Conservation (phyloP, 1,140 invertebrate species). For the Drosophila tristis region DNA sequence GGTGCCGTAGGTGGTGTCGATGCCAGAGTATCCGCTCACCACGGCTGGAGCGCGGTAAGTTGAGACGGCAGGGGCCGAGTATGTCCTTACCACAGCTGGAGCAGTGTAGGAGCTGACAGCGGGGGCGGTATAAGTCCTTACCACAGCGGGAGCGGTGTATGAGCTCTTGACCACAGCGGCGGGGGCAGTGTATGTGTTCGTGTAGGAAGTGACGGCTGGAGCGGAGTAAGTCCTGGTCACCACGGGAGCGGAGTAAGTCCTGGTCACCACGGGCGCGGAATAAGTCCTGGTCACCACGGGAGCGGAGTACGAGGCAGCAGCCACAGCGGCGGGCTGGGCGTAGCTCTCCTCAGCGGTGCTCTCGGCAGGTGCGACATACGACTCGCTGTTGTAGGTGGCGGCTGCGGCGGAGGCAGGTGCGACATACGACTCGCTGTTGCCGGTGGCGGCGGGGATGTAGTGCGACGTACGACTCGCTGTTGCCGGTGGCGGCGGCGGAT, state of each 20-base stretch:
- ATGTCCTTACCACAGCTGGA: neutral
- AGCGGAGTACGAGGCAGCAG: slow-evolving; percentile 10
- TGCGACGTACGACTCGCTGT: slow-evolving; percentile 26
- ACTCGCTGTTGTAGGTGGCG: slow-evolving; percentile 4
- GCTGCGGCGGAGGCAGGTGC: slow-evolving; percentile 6
- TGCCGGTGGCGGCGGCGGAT: slow-evolving; percentile 16
- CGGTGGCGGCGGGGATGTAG: slow-evolving; percentile 20
- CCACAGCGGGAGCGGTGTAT: slow-evolving; percentile 35
- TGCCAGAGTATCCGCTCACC: slow-evolving; percentile 22
- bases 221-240: slow-evolving; percentile 28
- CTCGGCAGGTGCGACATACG: slow-evolving; percentile 28
- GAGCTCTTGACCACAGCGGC: slow-evolving; percentile 27
- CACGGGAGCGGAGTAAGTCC: slow-evolving; percentile 11
- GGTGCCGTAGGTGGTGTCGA: slow-evolving; percentile 66
- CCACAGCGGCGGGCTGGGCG: slow-evolving; percentile 30
- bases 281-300: slow-evolving; percentile 14
- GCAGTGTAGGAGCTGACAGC: too few species aligned
- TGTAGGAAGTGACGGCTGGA: slow-evolving; percentile 21
- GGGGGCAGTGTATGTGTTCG: slow-evolving; percentile 19
- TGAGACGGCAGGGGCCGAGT: slow-evolving; percentile 17
- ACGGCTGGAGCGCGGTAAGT: slow-evolving; percentile 22
- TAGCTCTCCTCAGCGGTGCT: slow-evolving; percentile 30
- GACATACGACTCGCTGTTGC: neutral
- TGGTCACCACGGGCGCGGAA: slow-evolving; percentile 13
- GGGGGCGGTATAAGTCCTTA: neutral